Conservation (phyloP, 2,797 vertebrate species). For the Aselliscus stoliczkanus region DNA sequence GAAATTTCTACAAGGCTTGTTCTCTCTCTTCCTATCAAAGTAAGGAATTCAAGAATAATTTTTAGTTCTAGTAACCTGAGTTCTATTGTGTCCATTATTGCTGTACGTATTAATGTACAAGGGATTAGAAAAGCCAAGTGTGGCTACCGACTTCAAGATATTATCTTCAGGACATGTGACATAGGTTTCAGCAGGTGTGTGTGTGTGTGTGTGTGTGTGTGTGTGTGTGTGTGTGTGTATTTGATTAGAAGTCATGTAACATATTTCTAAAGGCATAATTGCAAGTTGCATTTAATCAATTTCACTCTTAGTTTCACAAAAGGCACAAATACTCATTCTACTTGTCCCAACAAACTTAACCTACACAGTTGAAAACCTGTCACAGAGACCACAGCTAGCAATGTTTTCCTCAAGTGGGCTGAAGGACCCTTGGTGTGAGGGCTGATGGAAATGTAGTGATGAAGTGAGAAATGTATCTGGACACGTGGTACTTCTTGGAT, state of each 20-base stretch:
- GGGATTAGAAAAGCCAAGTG: not conserved
- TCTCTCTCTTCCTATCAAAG: constrained; percentile 26
- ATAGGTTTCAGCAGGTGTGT: constrained; percentile 29
- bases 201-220: not conserved
- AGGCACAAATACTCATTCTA: not conserved
- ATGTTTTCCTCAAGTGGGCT: not conserved
- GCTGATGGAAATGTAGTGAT: not conserved
- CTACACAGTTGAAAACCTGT: not conserved
- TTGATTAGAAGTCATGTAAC: not conserved
- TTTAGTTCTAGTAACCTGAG: constrained; percentile 28
- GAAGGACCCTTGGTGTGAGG: not conserved
- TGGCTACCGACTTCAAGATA: not conserved
- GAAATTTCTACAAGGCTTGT: constrained; percentile 21
- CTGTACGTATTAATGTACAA: not conserved
- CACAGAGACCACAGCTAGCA: not conserved
- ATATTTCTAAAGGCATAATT: not conserved
- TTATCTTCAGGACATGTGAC: constrained; percentile 1
- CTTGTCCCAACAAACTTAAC: not conserved
- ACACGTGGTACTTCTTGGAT: too few relatives aligned
- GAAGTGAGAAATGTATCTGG: not conserved
- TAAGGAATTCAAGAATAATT: constrained; percentile 34
- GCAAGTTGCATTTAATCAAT: not conserved
- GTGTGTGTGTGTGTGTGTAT: not conserved
- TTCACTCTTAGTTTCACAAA: constrained; percentile 26
- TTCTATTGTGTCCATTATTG: constrained; percentile 20